Percentiles rank a stretch among this genome's conserved stretches.
Conservation (phyloP, 1,140 invertebrate species). For the Leptinotarsa texana region DNA sequence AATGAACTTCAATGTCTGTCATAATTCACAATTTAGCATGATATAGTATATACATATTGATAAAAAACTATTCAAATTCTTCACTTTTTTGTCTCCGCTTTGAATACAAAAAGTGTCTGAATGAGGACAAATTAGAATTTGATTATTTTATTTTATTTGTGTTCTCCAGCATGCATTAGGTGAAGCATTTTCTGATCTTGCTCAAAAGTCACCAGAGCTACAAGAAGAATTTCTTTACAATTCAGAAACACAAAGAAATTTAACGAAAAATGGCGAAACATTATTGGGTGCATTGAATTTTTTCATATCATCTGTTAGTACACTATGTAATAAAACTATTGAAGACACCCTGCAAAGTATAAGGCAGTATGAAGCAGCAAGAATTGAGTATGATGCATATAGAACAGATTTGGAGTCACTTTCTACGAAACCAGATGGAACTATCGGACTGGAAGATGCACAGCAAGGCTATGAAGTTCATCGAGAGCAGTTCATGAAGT, state of each 20-base stretch:
- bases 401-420: slow-evolving; percentile 86
- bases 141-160: no score
- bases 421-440: slow-evolving; percentile 67
- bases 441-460: slow-evolving; percentile 73
- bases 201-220: slow-evolving; percentile 92
- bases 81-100: no score
- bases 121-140: no score
- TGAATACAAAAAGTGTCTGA: no score
- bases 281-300: slow-evolving; percentile 91
- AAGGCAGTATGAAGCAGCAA: slow-evolving; percentile 88
- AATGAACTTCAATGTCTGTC: no score
- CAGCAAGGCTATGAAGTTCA: slow-evolving; percentile 82
- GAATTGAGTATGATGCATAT: slow-evolving; percentile 97
- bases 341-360: slow-evolving; percentile 94
- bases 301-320: slow-evolving; percentile 94
- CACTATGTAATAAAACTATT: slow-evolving; percentile 94
- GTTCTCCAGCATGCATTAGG: slow-evolving; percentile 71
- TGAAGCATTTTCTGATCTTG: slow-evolving; percentile 92
- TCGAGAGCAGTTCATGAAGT: slow-evolving; percentile 87
- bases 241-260: slow-evolving; percentile 90
- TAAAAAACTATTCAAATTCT: no score
- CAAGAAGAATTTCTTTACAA: slow-evolving; percentile 95
- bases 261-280: slow-evolving; percentile 93
- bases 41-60: no score
- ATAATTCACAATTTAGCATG: no score